These are phyloP conservation scores for Ladona fulva DNA, from an alignment of 1,140 invertebrate species.

Conservation along the genomic window DNA sequence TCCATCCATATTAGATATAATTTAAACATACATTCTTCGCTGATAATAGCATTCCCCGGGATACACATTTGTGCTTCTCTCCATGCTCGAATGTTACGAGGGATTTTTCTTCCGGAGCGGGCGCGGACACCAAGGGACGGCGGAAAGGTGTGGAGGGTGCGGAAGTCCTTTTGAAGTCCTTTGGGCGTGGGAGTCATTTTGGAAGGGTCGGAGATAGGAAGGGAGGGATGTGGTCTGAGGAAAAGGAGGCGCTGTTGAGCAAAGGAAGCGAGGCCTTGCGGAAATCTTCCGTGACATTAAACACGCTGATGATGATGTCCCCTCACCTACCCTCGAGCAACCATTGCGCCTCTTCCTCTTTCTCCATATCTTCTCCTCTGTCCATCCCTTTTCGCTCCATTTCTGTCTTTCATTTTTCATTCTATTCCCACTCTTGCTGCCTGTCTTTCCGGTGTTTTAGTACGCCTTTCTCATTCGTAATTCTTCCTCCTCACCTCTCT, in stretches of 20 bases:
- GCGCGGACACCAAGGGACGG: no score
- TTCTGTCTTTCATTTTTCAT: no score
- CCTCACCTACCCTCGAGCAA: not conserved
- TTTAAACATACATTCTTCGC: no score
- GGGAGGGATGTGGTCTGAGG: not conserved
- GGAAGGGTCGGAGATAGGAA: not conserved
- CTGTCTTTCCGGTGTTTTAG: no score
- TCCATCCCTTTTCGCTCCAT: no score
- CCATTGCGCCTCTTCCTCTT: not conserved
- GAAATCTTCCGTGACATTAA: conserved; percentile 9
- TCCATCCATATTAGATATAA: no score
- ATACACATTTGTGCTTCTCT: not conserved
- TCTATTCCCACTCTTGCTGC: no score
- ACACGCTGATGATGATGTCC: conserved; percentile 7
- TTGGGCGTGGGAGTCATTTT: not conserved
- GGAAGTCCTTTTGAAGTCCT: not conserved
- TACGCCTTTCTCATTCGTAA: no score
- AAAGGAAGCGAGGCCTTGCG: not conserved
- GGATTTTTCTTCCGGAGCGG: not conserved
- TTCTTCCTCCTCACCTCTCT: no score
- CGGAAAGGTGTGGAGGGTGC: not conserved
- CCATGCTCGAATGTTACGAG: not conserved
- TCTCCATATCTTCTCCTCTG: not conserved
- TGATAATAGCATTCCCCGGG: no score
- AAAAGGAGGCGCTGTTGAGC: not conserved